Conservation (phyloP, 2,113 vertebrate genomes). For the Hemiscyllium ocellatum region DNA sequence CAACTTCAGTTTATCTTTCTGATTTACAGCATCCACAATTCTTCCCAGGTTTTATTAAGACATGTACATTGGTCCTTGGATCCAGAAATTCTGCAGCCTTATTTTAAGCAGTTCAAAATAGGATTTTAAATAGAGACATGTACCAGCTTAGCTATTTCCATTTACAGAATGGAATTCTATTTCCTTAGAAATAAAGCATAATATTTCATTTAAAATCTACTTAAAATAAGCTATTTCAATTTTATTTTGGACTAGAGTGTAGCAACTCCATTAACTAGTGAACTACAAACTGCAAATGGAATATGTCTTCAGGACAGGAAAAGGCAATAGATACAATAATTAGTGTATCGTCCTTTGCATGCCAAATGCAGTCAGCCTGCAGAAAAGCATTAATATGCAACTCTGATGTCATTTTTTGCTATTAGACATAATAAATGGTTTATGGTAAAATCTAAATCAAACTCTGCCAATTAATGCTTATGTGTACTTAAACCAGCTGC, state of each 20-base stretch:
- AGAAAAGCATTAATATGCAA: neutral
- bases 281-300: neutral
- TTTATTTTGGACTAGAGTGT: neutral
- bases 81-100: neutral
- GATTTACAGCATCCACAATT: too few species aligned
- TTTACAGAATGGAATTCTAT: neutral
- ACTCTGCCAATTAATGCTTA: neutral
- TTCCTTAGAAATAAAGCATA: neutral
- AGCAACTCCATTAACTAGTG: neutral
- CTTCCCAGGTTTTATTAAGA: too few species aligned
- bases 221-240: neutral
- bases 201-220: neutral
- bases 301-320: neutral
- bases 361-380: neutral
- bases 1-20: too few species aligned
- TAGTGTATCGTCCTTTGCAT: neutral
- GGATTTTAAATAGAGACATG: neutral
- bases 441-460: slow-evolving; percentile 7
- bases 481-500: neutral
- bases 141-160: neutral
- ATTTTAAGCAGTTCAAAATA: neutral
- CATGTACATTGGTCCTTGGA: neutral
- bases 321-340: neutral
- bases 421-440: neutral
- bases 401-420: neutral